phyloP scores from a whole-genome alignment of 2,113 vertebrate genomes.

The Brachyhypopomus gauderio region DNA sequence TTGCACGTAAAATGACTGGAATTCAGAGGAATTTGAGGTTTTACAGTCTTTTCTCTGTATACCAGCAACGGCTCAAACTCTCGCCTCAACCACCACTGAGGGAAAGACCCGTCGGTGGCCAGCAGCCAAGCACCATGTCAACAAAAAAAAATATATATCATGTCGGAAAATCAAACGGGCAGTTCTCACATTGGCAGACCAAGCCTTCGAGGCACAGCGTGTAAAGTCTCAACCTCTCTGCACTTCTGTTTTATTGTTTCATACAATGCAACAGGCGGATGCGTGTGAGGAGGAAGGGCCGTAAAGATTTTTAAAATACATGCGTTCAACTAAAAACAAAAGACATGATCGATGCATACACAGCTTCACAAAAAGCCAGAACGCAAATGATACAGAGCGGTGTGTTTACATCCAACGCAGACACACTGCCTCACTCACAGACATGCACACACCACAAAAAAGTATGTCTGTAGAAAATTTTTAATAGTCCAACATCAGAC shows the following conservation, averaged over 20 bases:
- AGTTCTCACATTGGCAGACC: background rate
- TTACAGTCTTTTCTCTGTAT: constrained; percentile 41
- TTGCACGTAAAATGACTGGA: constrained; percentile 26
- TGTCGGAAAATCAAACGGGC: constrained; percentile 12
- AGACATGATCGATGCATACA: constrained; percentile 65
- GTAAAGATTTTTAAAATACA: constrained; percentile 57
- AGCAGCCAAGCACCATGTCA: background rate
- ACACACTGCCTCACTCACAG: constrained; percentile 22
- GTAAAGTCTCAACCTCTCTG: constrained; percentile 62
- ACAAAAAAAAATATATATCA: background rate
- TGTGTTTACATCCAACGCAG: constrained; percentile 65
- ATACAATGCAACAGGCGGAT: constrained; percentile 65
- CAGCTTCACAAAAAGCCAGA: constrained; percentile 67
- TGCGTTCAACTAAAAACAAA: constrained; percentile 68
- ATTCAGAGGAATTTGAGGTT: constrained; percentile 48
- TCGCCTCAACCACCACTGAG: constrained; percentile 3
- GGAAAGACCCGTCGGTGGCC: background rate
- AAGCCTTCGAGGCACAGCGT: background rate
- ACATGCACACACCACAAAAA: constrained; percentile 32
- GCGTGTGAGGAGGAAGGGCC: constrained; percentile 65
- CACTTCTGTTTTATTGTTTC: constrained; percentile 71
- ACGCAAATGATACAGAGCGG: constrained; percentile 70
- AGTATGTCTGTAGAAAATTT: constrained; percentile 62
- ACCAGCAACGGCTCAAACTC: constrained; percentile 26
- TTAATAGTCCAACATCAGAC: constrained; percentile 5